A percentile compares a stretch with the other conserved stretches of the same genome.
phyloP scores from a whole-genome alignment of 2,113 vertebrate genomes.

The Leiothrix lutea region DNA sequence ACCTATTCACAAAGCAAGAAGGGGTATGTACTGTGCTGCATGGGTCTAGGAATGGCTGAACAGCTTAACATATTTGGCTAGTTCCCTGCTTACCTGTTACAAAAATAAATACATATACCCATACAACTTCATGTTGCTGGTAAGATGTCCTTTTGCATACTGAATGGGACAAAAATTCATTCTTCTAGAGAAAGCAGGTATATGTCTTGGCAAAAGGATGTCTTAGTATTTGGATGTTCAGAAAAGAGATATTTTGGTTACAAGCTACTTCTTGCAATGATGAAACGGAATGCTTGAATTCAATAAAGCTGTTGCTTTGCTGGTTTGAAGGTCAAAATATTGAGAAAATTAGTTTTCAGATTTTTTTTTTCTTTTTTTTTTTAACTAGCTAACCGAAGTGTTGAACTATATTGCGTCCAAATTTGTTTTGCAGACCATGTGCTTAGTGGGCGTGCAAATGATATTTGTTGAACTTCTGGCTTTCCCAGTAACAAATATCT shows the following conservation, averaged over 20 bases:
- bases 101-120: not conserved
- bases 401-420: not conserved
- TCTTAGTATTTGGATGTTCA: not conserved
- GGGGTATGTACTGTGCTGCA: slow-evolving; percentile 75
- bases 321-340: not conserved
- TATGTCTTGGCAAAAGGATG: not conserved
- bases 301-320: not conserved
- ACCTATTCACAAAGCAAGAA: slow-evolving; percentile 86
- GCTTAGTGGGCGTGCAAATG: slow-evolving; percentile 20
- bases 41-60: not conserved
- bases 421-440: slow-evolving; percentile 29
- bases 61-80: not conserved
- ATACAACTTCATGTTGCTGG: not conserved
- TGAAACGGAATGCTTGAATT: not conserved
- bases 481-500: not conserved
- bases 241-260: not conserved
- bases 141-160: not conserved
- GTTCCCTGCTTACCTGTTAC: not conserved
- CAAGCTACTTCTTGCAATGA: not conserved
- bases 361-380: not conserved
- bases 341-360: not conserved
- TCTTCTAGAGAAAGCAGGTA: not conserved
- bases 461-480: not conserved
- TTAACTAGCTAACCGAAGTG: not conserved
- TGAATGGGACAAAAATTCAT: not conserved